Evolutionary conservation across 2,797 vertebrate species (phyloP), one percentile per base, ranked within the genome.

Genomic region (Sorex maritimensis): DNA sequence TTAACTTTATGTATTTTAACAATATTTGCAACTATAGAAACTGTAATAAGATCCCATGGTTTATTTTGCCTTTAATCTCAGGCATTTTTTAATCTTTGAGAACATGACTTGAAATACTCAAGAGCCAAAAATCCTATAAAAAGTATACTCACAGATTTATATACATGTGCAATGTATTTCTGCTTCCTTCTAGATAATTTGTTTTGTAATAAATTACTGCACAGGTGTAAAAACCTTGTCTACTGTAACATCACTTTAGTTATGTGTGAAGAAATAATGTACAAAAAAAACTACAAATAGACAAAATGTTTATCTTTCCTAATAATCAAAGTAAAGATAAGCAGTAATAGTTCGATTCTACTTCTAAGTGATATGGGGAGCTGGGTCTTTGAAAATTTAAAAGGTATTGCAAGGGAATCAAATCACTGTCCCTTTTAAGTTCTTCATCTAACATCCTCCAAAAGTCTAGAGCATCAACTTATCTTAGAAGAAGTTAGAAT

Each of bases 141-240:
- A 99, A 99, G 99, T 99, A 98, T 99, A 99, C 99, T 99, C 98
- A 98, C 99, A 99, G 99, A 99, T 99, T 99, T 99, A 99, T 99
- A 99, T 99, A 99, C 99, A 99, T 99, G 99, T 99, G 99, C 99
- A 99, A 99, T 99, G 99, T 99, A 99, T 99, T 99, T 99, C 99
- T 99, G 99, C 99, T 99, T 99, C 99, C 99, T 99, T 99, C 99
- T 99, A 99, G 99, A 99, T 99, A 99, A 99, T 99, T 99, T 99
- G 99, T 99, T 99, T 99, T 99, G 99, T 99, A 99, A 99, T 99
- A 99, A 99, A 99, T 99, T 99, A 99, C 99, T 99, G 99, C 99
- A 99, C 99, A 99, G 99, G 99, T 99, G 99, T 99, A 99, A 99
- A 99, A 99, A 99, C 99, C 99, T 99, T 99, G 99, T 99, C 99